Evolutionary conservation across 2,113 vertebrate species (phyloP).

Genomic region (Promerops cafer): DNA sequence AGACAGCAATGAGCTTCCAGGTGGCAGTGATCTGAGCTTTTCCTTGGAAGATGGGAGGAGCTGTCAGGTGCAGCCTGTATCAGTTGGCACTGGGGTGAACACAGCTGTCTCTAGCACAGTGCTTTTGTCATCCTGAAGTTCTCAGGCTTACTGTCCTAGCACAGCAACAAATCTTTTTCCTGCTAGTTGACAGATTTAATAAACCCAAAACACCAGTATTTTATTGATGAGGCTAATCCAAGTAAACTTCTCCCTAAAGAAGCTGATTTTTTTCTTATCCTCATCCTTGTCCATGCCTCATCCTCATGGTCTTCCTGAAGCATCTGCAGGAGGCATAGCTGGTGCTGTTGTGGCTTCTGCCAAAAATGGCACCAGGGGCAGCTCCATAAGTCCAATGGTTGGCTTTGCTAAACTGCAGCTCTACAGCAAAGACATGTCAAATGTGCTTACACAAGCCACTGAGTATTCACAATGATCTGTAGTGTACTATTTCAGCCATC

Average conservation of each 20-base stretch:
- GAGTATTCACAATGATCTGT: slow-evolving; percentile 51
- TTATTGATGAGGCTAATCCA: neutral
- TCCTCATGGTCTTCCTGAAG: neutral
- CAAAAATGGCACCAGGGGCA: neutral
- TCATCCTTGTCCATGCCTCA: neutral
- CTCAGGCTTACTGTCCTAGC: neutral
- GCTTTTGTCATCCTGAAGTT: neutral
- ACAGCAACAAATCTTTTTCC: neutral
- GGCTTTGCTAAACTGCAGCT: neutral
- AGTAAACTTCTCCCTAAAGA: neutral
- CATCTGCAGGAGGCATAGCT: neutral
- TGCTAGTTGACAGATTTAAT: neutral
- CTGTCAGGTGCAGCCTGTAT: neutral
- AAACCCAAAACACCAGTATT: neutral
- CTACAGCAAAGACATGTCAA: neutral
- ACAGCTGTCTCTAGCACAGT: neutral
- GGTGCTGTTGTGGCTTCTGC: neutral
- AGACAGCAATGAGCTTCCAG: neutral
- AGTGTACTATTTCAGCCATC: slow-evolving; percentile 48
- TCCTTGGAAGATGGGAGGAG: neutral
- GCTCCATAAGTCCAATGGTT: neutral
- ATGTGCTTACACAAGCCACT: slow-evolving; percentile 46
- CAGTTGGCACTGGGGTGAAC: neutral
- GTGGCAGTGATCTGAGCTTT: neutral
- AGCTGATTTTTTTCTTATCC: neutral